Percentiles rank a stretch among this genome's conserved stretches.
These are phyloP conservation scores for Mimas tiliae DNA, from an alignment of 2,888 invertebrate genomes.

Conservation along the genomic window DNA sequence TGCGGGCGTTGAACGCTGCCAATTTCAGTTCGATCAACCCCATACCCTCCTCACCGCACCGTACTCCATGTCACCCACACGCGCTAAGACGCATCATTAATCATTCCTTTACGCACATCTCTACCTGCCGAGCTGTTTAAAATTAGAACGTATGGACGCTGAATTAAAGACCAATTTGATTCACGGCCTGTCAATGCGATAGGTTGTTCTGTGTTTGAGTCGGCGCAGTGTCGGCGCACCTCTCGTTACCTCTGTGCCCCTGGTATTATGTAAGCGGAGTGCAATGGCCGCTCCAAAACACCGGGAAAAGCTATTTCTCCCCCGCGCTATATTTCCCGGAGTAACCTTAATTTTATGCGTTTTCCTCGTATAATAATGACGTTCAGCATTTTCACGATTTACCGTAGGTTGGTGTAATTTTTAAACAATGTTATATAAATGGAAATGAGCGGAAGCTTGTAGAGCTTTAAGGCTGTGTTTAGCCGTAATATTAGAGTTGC, in stretches of 20 bases:
- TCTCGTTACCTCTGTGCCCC: constrained; percentile 76
- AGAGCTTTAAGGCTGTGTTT: background rate
- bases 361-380: constrained; percentile 56
- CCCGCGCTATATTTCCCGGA: constrained; percentile 56
- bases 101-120: constrained; percentile 68
- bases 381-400: constrained; percentile 45
- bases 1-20: constrained; percentile 71
- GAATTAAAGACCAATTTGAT: constrained; percentile 58
- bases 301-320: constrained; percentile 62
- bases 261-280: constrained; percentile 80
- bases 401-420: constrained; percentile 44
- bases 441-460: background rate
- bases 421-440: constrained; percentile 33
- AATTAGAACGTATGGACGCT: constrained; percentile 56
- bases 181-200: constrained; percentile 47
- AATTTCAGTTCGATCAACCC: constrained; percentile 80
- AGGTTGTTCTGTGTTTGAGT: constrained; percentile 43
- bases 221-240: constrained; percentile 58
- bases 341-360: constrained; percentile 56
- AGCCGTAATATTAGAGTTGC: background rate
- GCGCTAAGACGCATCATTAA: constrained; percentile 72
- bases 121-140: constrained; percentile 41
- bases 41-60: constrained; percentile 47
- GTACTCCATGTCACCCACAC: constrained; percentile 54
- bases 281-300: constrained; percentile 79